Conservation (phyloP, 92 coral and sea anemone species). For the Zoanthus solanderi region DNA sequence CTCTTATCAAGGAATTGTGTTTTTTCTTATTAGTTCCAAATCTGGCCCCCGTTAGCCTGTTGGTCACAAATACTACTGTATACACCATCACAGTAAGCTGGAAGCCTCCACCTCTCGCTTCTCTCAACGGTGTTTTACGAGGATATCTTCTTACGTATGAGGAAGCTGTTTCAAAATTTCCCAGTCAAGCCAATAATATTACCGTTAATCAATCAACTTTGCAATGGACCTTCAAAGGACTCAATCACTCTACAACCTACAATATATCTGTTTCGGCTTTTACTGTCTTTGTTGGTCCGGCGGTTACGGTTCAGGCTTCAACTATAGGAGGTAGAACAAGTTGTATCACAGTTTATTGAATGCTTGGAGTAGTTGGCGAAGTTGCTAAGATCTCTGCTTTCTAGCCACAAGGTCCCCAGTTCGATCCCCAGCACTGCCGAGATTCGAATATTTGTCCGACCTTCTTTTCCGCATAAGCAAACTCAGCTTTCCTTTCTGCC, state of each 20-base stretch:
- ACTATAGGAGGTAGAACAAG: background rate
- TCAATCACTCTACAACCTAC: conserved; percentile 13
- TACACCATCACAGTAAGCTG: conserved; percentile 12
- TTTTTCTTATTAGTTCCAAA: conserved; percentile 10
- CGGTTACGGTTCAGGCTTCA: background rate
- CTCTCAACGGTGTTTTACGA: conserved; percentile 9
- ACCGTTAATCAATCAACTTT: background rate
- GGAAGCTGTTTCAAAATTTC: no score
- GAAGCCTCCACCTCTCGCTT: conserved; percentile 13
- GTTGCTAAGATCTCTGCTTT: background rate
- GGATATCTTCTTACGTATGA: background rate
- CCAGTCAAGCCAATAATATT: background rate
- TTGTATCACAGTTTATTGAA: no score
- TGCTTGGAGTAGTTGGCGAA: background rate
- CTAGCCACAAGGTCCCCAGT: no score
- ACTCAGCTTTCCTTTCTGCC: no score
- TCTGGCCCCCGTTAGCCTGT: background rate
- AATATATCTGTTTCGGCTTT: conserved; percentile 5
- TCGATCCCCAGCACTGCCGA: no score
- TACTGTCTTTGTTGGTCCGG: conserved; percentile 17
- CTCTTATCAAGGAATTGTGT: no score
- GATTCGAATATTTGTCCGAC: no score
- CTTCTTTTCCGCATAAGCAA: no score
- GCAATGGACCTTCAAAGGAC: background rate
- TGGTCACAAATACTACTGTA: background rate